Percentiles rank a stretch among this genome's conserved stretches.
Evolutionary conservation across 2,888 invertebrate species (phyloP).

Genomic region (Spodoptera littoralis): DNA sequence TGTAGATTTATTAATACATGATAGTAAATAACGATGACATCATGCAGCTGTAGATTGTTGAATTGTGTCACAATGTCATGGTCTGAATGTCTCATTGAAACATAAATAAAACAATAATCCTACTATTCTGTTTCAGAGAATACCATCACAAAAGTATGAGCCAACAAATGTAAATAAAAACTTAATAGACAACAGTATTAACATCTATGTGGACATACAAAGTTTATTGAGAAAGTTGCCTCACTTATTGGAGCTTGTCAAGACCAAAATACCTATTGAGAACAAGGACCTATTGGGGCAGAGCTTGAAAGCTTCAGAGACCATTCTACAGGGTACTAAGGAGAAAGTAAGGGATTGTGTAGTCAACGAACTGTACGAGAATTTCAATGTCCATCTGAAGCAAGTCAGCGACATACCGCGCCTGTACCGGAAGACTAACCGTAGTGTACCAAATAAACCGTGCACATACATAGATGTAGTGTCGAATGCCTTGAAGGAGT

Average conservation of each 20-base stretch:
- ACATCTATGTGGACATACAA: constrained; percentile 76
- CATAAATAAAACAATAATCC: constrained; percentile 7
- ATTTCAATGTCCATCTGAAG: constrained; percentile 90
- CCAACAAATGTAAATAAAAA: constrained; percentile 73
- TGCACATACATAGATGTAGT: constrained; percentile 94
- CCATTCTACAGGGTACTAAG: constrained; percentile 67
- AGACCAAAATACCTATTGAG: constrained; percentile 68
- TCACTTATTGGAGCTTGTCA: constrained; percentile 68
- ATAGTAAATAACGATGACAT: constrained; percentile 30
- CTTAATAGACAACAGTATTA: constrained; percentile 79
- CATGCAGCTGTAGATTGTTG: constrained; percentile 13
- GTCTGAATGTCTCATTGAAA: neutral
- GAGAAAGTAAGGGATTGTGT: constrained; percentile 77
- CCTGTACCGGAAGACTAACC: constrained; percentile 96
- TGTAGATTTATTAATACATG: constrained; percentile 20
- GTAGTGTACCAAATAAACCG: constrained; percentile 94
- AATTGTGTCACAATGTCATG: constrained; percentile 2
- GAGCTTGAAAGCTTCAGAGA: constrained; percentile 74
- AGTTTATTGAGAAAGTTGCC: constrained; percentile 72
- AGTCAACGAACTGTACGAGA: constrained; percentile 78
- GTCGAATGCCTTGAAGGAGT: constrained; percentile 89
- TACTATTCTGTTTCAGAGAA: constrained; percentile 67
- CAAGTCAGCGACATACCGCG: constrained; percentile 98
- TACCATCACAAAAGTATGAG: constrained; percentile 69
- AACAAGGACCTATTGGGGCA: constrained; percentile 69